A percentile compares a stretch with the other conserved stretches of the same genome.
Conservation (phyloP, 2,113 vertebrate genomes). For the Meles meles region DNA sequence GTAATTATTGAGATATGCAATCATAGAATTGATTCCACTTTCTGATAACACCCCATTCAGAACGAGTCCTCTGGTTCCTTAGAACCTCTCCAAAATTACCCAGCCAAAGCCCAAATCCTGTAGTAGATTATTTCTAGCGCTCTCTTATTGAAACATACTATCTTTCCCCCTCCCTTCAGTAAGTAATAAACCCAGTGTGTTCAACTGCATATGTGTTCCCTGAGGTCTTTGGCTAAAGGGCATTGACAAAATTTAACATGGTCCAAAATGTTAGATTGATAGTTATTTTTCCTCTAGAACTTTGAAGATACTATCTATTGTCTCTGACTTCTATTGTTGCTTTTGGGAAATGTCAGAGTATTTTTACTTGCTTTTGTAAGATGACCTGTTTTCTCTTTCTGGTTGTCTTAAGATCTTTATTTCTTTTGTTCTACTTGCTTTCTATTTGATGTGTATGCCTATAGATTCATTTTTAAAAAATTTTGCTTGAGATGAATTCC, state of each 20-base stretch:
- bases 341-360: not conserved
- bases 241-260: not conserved
- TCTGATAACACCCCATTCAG: not conserved
- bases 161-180: not conserved
- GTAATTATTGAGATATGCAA: not conserved
- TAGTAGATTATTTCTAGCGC: not conserved
- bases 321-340: not conserved
- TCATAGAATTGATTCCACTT: not conserved
- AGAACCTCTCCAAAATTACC: not conserved
- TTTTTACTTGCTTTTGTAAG: not conserved
- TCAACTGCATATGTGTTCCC: not conserved
- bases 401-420: not conserved
- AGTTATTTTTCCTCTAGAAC: not conserved
- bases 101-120: not conserved
- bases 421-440: not conserved
- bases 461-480: not conserved
- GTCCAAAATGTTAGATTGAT: not conserved
- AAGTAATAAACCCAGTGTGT: not conserved
- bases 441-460: not conserved
- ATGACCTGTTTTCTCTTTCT: not conserved
- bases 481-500: conserved; percentile 30
- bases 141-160: not conserved
- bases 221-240: not conserved
- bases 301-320: not conserved
- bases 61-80: not conserved